Evolutionary conservation across 35 echinoderm and acorn worm genomes (phyloP).

Genomic region (Chiridota heheva): DNA sequence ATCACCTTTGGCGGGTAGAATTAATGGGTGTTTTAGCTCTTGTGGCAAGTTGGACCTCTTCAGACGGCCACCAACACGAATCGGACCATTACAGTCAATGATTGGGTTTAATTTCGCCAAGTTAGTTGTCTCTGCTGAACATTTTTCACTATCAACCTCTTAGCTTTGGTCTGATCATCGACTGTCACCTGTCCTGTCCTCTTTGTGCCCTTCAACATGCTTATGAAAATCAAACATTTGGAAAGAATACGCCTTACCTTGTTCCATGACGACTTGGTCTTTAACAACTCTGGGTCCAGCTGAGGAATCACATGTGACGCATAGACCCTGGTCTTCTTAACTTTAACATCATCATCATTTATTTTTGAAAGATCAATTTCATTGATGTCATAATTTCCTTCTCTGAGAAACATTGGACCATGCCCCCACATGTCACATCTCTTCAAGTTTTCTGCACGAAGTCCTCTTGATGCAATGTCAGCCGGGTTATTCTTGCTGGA

Average conservation of each 20-base stretch:
- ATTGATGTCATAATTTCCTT: neutral
- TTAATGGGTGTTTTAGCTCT: slow-evolving; percentile 60
- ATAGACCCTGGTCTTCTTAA: neutral
- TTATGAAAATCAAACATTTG: neutral
- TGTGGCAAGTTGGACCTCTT: slow-evolving; percentile 37
- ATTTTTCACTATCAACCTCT: neutral
- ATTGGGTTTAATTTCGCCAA: slow-evolving; percentile 36
- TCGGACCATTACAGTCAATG: slow-evolving; percentile 57
- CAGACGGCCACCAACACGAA: slow-evolving; percentile 74
- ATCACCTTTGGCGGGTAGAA: slow-evolving; percentile 43
- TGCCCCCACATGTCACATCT: slow-evolving; percentile 9
- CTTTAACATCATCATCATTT: slow-evolving; percentile 13
- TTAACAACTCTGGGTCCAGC: neutral
- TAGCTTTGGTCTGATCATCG: neutral
- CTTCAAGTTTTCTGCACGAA: neutral
- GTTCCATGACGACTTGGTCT: neutral
- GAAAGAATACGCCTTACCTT: neutral
- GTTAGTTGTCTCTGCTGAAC: neutral
- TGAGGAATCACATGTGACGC: too few relatives aligned
- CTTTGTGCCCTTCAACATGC: neutral
- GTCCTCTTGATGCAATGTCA: too few relatives aligned
- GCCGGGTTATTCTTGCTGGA: slow-evolving; percentile 3
- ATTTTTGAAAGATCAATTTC: neutral
- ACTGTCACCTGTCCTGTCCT: neutral
- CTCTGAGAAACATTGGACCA: neutral